Percentiles rank a stretch among this genome's conserved stretches.
Evolutionary conservation across 53 echinoderm and acorn worm species (phyloP).

Genomic region (Luidia sarsii): DNA sequence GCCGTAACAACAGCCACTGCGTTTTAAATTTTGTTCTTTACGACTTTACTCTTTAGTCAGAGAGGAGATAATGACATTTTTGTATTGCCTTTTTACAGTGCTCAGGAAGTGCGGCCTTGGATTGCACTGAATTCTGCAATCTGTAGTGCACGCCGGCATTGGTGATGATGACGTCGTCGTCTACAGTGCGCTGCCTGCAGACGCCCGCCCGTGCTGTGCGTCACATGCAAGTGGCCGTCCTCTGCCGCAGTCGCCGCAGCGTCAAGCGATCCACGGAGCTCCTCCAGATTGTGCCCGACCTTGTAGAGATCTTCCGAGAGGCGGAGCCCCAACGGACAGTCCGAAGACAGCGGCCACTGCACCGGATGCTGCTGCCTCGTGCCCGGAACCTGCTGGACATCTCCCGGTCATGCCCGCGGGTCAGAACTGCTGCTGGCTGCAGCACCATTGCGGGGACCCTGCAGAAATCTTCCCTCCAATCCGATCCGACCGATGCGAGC

Average conservation of each 20-base stretch:
- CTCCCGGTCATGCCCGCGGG: not conserved
- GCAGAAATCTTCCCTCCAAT: not conserved
- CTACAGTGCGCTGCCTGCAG: not conserved
- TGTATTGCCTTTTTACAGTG: too few relatives aligned
- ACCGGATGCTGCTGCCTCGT: not conserved
- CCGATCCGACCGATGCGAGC: not conserved
- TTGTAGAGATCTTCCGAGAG: constrained; percentile 36
- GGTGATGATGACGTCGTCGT: constrained; percentile 6
- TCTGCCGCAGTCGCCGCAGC: constrained; percentile 21
- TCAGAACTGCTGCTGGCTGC: not conserved
- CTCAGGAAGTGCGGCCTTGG: too few relatives aligned
- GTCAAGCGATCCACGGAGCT: constrained; percentile 54
- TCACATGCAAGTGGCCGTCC: constrained; percentile 9
- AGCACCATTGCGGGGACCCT: not conserved
- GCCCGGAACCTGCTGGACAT: not conserved
- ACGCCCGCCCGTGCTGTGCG: constrained; percentile 25
- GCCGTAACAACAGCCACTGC: too few relatives aligned
- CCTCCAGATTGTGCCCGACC: constrained; percentile 41
- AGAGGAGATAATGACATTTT: too few relatives aligned
- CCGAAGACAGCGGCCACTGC: not conserved
- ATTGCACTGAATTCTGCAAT: too few relatives aligned
- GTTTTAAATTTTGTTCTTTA: too few relatives aligned
- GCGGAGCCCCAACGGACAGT: not conserved
- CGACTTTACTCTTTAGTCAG: too few relatives aligned
- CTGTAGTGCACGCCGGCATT: too few relatives aligned